Base-by-base conservation (phyloP, 2,797 vertebrate genomes). In the Neosilurus mollespiculum region DNA sequence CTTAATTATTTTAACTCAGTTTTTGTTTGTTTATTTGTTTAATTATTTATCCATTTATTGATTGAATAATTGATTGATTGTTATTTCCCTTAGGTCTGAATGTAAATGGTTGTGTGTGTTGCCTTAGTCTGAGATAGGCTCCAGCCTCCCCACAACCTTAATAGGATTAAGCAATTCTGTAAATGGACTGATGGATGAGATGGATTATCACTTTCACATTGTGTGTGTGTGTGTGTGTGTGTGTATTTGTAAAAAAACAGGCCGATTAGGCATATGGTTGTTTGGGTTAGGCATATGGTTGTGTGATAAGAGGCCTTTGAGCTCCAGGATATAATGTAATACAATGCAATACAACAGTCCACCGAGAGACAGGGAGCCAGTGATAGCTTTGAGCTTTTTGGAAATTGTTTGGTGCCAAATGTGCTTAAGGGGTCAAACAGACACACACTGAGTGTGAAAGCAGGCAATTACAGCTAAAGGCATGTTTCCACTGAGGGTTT, bases 241-340 rank as follows among this genome's bases (percentile, higher is more conserved):
- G 43, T 67, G 64, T 67, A 64, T 67, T 24, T 69, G 78, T 37
- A 16, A 12, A 12, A 22, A 80, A 80, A 14, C 54, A 59, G 67
- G 34, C 12, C 20, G 9, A 49, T 81, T 69, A 81, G 56, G 16
- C 80, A 71, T 71, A 81, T 71, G 66, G 80, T 34, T 71, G 22
- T 73, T 81, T 49, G 54, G 14, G 11, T n/a, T 54, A 81, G 22
- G 24, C 61, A 59, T 81, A 81, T 71, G 66, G 34, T 54, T 73
- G 53, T 73, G 24, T 73, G 71, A 54, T 73, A 15, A 18, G 51
- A 18, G 24, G 71, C 34, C 30, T 61, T 58, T 81, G 14, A 71
- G 80, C 80, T 71, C 30, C 56, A 71, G 79, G 79, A 30, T 9
- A 24, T n/a, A 70, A 12, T 6, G 20, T 69, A 71, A 43, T 73